Base-by-base conservation (phyloP, 1,140 invertebrate species). In the Sitobion miscanthi region DNA sequence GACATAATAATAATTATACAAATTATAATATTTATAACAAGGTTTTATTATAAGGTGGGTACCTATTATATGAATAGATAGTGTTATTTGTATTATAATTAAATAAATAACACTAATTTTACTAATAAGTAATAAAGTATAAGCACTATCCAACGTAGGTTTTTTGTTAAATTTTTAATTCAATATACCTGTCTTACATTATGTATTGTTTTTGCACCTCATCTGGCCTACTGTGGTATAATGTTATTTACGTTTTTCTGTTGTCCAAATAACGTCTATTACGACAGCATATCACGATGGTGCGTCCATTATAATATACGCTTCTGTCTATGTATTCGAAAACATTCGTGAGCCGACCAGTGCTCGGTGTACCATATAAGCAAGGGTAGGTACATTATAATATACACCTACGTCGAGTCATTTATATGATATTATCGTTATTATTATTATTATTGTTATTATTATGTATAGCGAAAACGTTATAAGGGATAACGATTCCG, bases 401-500 rank as follows among this genome's bases (percentile, higher is more conserved):
- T 69, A 69, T 69, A 69, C 30, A 69, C 62, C 14, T 69, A 77
- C n/a, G 5, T 5, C 62, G 11, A 69, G 14, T 77, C 5, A 9
- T 77, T 69, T n/a, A 77, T 35, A 77, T 77, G 30, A 14, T 69
- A n/a, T 69, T 57, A 25, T 57, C 30, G n/a, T n/a, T 4, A 8
- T 69, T 69, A 69, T 17, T 69, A n/a, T 69, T 14, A 69, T 69
- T 69, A 30, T 69, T 88, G 25, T 38, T 45, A 49, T 30, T 45
- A 62, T 89, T 54, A 42, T 42, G 4, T 42, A 69, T n/a, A 45
- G 30, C 38, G 17, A 69, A 45, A 69, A 90, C 89, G 89, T 69
- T 69, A 38, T 30, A 69, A 90, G 57, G 89, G 57, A 90, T 90
- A 90, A 90, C 89, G 57, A 69, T 90, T 90, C 11, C 38, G 25